A percentile compares a stretch with the other conserved stretches of the same genome.
Conservation (phyloP, 2,888 invertebrate genomes). For the Dexiosoma caninum region DNA sequence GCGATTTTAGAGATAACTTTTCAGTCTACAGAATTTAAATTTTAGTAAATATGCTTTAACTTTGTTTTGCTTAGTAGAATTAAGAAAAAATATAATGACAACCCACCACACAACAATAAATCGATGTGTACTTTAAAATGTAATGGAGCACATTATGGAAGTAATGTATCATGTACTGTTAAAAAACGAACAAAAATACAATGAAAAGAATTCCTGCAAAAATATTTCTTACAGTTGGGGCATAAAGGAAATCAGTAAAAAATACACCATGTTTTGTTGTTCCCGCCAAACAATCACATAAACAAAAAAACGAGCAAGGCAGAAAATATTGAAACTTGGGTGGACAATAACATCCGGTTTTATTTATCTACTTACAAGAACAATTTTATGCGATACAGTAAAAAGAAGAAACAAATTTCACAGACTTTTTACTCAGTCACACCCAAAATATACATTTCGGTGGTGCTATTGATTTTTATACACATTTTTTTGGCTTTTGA, state of each 20-base stretch:
- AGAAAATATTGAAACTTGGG: background rate
- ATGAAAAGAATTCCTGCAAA: no score
- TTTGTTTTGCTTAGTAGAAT: no score
- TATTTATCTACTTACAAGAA: constrained; percentile 2
- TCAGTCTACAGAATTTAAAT: no score
- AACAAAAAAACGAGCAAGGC: background rate
- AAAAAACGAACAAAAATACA: no score
- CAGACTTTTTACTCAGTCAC: constrained; percentile 44
- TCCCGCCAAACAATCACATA: background rate
- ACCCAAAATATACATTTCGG: constrained; percentile 30
- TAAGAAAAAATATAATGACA: no score
- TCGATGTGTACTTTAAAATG: constrained; percentile 47
- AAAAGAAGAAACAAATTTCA: constrained; percentile 42
- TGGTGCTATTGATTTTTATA: background rate
- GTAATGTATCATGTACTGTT: no score
- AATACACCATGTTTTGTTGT: no score
- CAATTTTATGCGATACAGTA: background rate
- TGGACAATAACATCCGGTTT: background rate
- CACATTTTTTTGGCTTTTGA: constrained; percentile 6
- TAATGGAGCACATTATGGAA: constrained; percentile 48
- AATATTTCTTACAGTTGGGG: no score
- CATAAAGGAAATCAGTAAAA: no score
- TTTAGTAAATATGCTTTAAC: no score
- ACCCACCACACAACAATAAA: constrained; percentile 41
- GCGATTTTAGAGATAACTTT: no score